Conservation (phyloP, 2,113 vertebrate genomes). For the Aphyosemion australe region DNA sequence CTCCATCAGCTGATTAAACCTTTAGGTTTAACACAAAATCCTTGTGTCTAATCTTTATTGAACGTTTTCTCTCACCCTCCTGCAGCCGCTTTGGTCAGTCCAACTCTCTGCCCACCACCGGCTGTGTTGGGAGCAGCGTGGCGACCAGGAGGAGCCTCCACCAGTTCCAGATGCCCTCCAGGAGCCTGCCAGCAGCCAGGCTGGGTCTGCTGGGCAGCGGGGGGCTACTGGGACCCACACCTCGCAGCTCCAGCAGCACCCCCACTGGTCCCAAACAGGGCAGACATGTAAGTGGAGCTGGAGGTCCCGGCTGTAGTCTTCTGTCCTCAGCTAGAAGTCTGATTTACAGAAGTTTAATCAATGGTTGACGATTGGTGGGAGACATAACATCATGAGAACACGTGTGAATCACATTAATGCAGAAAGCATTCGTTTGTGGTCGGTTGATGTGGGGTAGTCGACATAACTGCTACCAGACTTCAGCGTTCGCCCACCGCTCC, state of each 20-base stretch:
- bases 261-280: constrained; percentile 89
- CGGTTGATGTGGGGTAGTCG: too few relatives aligned
- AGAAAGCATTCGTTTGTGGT: too few relatives aligned
- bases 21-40: too few relatives aligned
- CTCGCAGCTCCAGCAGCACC: constrained; percentile 86
- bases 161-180: constrained; percentile 94
- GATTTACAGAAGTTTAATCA: too few relatives aligned
- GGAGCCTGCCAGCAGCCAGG: constrained; percentile 89
- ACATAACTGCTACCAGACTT: too few relatives aligned
- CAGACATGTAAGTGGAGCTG: constrained; percentile 84
- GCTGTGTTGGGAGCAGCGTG: constrained; percentile 85
- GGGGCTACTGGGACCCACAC: constrained; percentile 86
- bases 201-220: constrained; percentile 88
- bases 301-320: too few relatives aligned
- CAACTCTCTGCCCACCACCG: constrained; percentile 91
- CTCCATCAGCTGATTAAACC: background rate
- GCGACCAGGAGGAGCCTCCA: constrained; percentile 90
- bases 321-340: too few relatives aligned
- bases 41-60: background rate
- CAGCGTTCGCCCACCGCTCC: too few relatives aligned
- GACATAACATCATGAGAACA: too few relatives aligned
- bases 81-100: constrained; percentile 93
- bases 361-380: too few relatives aligned
- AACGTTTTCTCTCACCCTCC: background rate
- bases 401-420: too few relatives aligned